Evolutionary conservation across 2,888 invertebrate genomes (phyloP), one percentile per base, ranked within the genome.

Genomic region (Brenthis daphne): DNA sequence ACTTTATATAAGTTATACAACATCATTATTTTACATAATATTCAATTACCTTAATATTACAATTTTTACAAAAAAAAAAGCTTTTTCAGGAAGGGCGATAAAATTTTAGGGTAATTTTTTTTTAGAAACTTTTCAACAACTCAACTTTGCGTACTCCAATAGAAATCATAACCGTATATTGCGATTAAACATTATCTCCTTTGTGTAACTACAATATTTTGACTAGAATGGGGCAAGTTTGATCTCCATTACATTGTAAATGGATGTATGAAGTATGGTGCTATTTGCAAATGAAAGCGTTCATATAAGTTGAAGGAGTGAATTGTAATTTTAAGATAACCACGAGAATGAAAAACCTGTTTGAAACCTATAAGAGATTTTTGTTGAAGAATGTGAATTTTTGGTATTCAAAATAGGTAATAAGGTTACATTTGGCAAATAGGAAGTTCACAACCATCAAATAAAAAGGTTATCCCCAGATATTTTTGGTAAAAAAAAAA

Each of bases 161-260:
- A 53, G 63, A 3, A 55, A 65, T 61, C 60, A 58, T 57, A 64
- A 57, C 51, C 37, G 53, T 61, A 61, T 33, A 67, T 48, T 37
- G 67, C 24, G 47, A 57, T 67, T 61, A 56, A 48, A 24, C 55
- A 67, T 48, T 67, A 63, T 56, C 47, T 63, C 57, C 64, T 57
- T 64, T 37, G 57, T 63, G 54, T 60, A 54, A 64, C 12, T 57
- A 64, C 53, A 66, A 67, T 67, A 67, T 61, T 61, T 83, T 83
- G 81, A 85, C 80, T 84, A 80, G 82, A 81, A 85, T 82, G 83
- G 83, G 77, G 75, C 69, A 85, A 87, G 81, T 87, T 87, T 81
- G 78, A 82, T 82, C 81, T 78, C 83, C 81, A 79, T 81, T 64
- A 79, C 76, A 79, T 77, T 76, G 73, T 37, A 69, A 71, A 57